Conservation (phyloP, 2,113 vertebrate species). For the Limnothrissa miodon region DNA sequence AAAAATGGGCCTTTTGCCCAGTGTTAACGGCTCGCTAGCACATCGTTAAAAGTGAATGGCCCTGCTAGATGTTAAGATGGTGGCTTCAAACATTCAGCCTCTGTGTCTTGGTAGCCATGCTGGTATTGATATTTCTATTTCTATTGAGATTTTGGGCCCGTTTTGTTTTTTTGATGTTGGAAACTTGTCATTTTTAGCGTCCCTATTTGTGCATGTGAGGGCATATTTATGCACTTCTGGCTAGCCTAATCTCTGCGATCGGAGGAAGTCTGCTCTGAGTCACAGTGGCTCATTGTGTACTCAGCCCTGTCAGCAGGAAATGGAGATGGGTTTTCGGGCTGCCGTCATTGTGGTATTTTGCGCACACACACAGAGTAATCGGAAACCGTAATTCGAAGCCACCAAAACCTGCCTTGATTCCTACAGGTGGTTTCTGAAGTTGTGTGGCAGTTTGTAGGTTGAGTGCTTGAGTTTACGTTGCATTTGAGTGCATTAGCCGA, state of each 20-base stretch:
- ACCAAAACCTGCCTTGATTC: background rate
- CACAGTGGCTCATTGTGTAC: background rate
- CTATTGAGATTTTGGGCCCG: background rate
- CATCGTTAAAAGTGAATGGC: background rate
- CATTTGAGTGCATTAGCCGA: background rate
- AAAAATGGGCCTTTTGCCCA: background rate
- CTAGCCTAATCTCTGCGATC: background rate
- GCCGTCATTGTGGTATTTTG: background rate
- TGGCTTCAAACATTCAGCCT: background rate
- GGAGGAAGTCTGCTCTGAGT: background rate
- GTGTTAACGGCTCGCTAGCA: background rate
- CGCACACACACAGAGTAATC: background rate
- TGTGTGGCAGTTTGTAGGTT: background rate
- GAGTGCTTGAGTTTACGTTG: background rate
- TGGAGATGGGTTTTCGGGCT: background rate
- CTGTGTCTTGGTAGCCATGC: background rate
- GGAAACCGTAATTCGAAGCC: background rate
- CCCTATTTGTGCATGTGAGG: background rate
- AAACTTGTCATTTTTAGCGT: no score
- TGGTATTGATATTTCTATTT: background rate
- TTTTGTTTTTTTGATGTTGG: no score
- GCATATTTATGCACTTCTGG: background rate
- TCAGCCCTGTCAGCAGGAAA: constrained; percentile 6
- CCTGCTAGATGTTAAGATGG: background rate
- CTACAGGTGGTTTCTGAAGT: constrained; percentile 1